A percentile compares a stretch with the other conserved stretches of the same genome.
Conservation (phyloP, 2,113 vertebrate genomes). For the Psephotus haematonotus region DNA sequence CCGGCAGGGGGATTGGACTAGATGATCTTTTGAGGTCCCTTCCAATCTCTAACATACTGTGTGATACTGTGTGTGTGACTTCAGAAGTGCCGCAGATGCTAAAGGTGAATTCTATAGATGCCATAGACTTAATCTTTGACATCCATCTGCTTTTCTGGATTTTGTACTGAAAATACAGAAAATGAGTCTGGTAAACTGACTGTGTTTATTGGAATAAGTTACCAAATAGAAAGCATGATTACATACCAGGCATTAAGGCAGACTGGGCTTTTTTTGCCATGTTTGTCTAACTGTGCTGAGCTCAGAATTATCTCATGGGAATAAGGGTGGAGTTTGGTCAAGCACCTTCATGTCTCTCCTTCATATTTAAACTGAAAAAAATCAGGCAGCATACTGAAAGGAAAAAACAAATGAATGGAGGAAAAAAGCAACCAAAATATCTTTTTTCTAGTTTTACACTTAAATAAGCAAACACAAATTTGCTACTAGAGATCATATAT, state of each 20-base stretch:
- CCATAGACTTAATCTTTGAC: neutral
- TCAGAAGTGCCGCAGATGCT: neutral
- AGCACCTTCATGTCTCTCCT: neutral
- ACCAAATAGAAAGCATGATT: neutral
- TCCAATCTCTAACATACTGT: too few relatives aligned
- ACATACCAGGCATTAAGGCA: neutral
- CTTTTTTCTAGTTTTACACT: neutral
- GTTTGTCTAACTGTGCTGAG: neutral
- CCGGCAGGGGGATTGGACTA: too few relatives aligned
- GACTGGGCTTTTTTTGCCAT: neutral
- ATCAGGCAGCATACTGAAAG: neutral
- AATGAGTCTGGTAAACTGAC: neutral
- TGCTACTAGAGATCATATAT: rapidly evolving
- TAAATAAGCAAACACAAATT: neutral
- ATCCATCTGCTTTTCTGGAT: neutral
- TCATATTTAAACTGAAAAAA: neutral
- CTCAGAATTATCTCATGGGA: neutral
- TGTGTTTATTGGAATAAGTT: neutral
- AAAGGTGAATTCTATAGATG: neutral
- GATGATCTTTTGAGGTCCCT: too few relatives aligned
- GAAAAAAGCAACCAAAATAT: neutral
- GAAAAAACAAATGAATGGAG: neutral
- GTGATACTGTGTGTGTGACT: neutral
- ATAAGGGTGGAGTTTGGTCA: neutral
- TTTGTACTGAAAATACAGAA: neutral